These are phyloP conservation scores for Solea senegalensis DNA, from an alignment of 2,113 vertebrate genomes.

Conservation along the genomic window DNA sequence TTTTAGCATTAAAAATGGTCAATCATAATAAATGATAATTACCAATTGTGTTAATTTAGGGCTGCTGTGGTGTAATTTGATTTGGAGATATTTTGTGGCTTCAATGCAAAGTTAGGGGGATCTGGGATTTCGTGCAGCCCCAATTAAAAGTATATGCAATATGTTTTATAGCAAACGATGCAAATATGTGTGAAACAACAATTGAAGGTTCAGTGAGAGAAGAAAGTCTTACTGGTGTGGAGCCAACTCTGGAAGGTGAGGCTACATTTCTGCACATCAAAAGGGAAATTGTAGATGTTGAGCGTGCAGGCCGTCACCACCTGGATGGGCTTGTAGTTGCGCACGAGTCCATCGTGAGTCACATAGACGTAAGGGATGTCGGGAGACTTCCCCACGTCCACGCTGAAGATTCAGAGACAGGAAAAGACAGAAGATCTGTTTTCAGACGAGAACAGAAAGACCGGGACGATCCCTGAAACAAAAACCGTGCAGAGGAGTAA, in stretches of 20 bases:
- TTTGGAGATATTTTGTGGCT: no score
- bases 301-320: constrained; percentile 95
- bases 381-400: constrained; percentile 95
- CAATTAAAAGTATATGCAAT: no score
- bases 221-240: constrained; percentile 86
- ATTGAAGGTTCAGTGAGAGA: not conserved
- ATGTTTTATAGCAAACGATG: no score
- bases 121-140: no score
- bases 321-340: constrained; percentile 97
- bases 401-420: constrained; percentile 73
- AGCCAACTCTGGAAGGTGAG: constrained; percentile 99
- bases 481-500: accelerated
- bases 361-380: constrained; percentile 94
- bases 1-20: no score
- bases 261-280: constrained; percentile 97
- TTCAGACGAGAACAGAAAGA: not conserved
- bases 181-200: no score
- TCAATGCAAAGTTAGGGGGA: no score
- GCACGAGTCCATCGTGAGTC: constrained; percentile 84
- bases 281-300: constrained; percentile 98
- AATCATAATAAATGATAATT: no score
- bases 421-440: not conserved
- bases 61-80: no score
- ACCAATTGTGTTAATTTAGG: no score
- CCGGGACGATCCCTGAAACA: accelerated